These are phyloP conservation scores for Gouania willdenowi DNA, from an alignment of 2,797 vertebrate species.

Conservation along the genomic window DNA sequence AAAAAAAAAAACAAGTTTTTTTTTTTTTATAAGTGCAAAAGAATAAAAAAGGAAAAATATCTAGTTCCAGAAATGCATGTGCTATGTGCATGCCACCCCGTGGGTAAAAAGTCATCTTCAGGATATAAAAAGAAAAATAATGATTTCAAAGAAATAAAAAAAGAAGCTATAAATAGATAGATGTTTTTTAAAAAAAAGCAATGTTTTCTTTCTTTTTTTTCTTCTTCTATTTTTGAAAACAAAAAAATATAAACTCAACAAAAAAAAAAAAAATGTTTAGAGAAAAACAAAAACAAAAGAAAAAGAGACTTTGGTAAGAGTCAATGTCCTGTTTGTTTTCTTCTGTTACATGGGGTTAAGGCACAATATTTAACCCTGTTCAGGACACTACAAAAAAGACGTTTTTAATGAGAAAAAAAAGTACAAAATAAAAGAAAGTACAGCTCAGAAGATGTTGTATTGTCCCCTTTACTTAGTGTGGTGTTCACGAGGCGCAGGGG, in stretches of 20 bases:
- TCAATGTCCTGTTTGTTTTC: constrained; percentile 54
- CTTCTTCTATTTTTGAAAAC: constrained; percentile 83
- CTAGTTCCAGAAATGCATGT: constrained; percentile 85
- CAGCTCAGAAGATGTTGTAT: constrained; percentile 59
- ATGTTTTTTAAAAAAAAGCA: constrained; percentile 81
- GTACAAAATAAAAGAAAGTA: constrained; percentile 51
- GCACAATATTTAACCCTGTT: constrained; percentile 79
- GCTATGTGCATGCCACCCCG: constrained; percentile 85
- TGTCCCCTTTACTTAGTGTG: constrained; percentile 52
- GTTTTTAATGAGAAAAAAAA: constrained; percentile 61
- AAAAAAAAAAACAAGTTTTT: constrained; percentile 16
- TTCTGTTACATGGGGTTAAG: constrained; percentile 70
- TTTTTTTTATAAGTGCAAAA: constrained; percentile 67
- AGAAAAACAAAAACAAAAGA: constrained; percentile 54
- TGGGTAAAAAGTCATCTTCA: constrained; percentile 83
- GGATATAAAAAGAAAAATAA: constrained; percentile 77
- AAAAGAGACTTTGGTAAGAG: constrained; percentile 63
- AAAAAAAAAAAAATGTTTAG: constrained; percentile 48
- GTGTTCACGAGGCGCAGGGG: constrained; percentile 63
- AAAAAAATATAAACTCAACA: constrained; percentile 66
- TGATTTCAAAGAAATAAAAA: constrained; percentile 72
- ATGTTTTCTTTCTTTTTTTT: constrained; percentile 77
- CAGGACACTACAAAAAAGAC: constrained; percentile 67
- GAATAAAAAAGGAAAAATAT: constrained; percentile 65
- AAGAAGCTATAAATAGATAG: constrained; percentile 75